Conservation (phyloP, 2,888 invertebrate species). For the Agonopterix heracliana region DNA sequence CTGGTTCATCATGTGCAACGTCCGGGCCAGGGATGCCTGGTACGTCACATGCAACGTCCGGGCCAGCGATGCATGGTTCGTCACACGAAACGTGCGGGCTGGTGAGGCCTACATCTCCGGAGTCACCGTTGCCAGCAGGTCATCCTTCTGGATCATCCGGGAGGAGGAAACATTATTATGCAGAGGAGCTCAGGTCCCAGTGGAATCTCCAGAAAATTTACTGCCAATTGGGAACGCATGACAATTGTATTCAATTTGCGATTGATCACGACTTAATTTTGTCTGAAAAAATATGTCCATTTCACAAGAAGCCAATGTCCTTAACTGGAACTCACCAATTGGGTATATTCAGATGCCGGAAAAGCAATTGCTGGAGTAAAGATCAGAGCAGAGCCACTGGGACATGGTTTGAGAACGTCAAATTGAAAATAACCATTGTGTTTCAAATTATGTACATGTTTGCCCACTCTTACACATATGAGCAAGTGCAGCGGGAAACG, state of each 20-base stretch:
- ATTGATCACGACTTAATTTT: slow-evolving; percentile 1
- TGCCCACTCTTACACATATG: not conserved
- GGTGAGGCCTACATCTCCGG: too few species aligned
- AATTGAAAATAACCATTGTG: not conserved
- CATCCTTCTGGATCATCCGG: not conserved
- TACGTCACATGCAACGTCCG: too few species aligned
- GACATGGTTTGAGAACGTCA: slow-evolving; percentile 3
- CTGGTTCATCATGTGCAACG: too few species aligned
- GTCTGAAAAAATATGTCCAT: not conserved
- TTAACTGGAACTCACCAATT: not conserved
- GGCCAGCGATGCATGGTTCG: too few species aligned
- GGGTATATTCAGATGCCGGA: not conserved
- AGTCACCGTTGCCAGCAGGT: too few species aligned
- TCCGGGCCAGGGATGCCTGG: too few species aligned
- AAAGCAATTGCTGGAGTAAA: not conserved
- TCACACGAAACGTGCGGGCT: too few species aligned
- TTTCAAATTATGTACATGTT: slow-evolving; percentile 5
- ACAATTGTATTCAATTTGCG: slow-evolving; percentile 2
- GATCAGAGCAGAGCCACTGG: not conserved
- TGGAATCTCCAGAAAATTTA: not conserved
- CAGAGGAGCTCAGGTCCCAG: not conserved
- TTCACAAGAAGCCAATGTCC: not conserved
- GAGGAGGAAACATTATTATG: not conserved
- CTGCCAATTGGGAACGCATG: not conserved
- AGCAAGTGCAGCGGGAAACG: not conserved